Evolutionary conservation across 2,113 vertebrate genomes (phyloP), one percentile per base, ranked within the genome.

Genomic region (Struthidea cinerea): DNA sequence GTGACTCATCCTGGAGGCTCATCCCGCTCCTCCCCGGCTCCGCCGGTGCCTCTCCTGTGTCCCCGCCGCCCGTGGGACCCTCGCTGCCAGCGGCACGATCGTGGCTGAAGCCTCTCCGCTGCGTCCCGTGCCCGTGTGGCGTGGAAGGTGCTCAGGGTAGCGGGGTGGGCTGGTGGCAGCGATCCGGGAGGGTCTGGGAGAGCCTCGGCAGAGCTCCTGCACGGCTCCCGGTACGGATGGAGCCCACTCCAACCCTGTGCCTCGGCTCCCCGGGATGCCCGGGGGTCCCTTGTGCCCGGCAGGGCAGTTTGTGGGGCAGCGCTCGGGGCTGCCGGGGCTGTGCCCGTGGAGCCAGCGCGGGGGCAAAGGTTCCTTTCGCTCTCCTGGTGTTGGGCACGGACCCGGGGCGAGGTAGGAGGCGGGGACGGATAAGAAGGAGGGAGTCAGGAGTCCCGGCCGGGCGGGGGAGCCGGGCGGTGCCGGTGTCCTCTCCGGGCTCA

Each of bases 141-240:
- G 3, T 4, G 63, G 17, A n/a, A 69, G 79, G 79, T 4, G 57
- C 57, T 30, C 1, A 1, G 68, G 57, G 63, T 1, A 18, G n/a
- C 2, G 18, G 74, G 52, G 57, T 1, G 41, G 70, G 69, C 10
- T 15, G 78, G 55, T 2, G 61, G 32, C 42, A 11, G 59, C 14
- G 5, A 10, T 1, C 18, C 8, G 11, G n/a, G 70, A 16, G 24
- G 28, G 77, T 16, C 42, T 11, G 17, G 27, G 49, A 47, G 55
- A 39, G 32, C 23, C 35, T 65, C 16, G 16, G n/a, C 69, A 11
- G 52, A 47, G 47, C 68, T 27, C 24, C 64, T 16, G 41, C 10
- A 0, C 1, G 1, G 41, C n/a, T 64, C 35, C 28, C 1, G 24
- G 10, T 3, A 0, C 0, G 8, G 35, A 44, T 0, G 16, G 50